Evolutionary conservation across 2,113 vertebrate genomes (phyloP), one percentile per base, ranked within the genome.

Genomic region (Gopherus evgoodei): DNA sequence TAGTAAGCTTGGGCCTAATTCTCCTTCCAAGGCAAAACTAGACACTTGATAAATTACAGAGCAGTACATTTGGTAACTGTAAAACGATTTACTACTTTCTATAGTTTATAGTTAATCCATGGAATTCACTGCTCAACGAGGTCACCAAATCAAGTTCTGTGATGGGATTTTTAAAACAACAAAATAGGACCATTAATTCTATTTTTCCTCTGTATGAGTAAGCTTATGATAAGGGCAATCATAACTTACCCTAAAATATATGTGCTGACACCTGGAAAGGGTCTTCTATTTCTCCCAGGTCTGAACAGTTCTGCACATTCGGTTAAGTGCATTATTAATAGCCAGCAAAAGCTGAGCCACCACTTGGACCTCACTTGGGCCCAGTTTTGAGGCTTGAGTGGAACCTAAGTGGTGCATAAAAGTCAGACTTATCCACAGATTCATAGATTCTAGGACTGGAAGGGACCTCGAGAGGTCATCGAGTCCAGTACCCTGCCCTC

Each of bases 11-110:
- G 83, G 42, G 52, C 17, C 27, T 6, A 25, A 42, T 82, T 25
- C 11, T 54, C 38, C 79, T 90, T 93, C 79, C 14, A 65, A 6
- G 22, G 79, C 52, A 80, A 0, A 0, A n/a, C 9, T 9, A 8
- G 62, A 65, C 14, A 17, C 62, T n/a, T n/a, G 62, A 65, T n/a
- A 62, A 16, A 62, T 62, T 62, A 62, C 29, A 62, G 11, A 49
- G 49, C 49, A 49, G 49, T 49, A 49, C 49, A 49, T 35, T 31
- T 31, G 59, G 62, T 14, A 62, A 14, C 11, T 62, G 3, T 62
- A 62, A 62, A 62, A 16, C 1, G 6, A 62, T 62, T 62, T 62
- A 31, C 13, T 31, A 62, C 59, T 62, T 62, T 62, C 59, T 62
- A 31, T 31, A 31, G 29, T 3, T 56, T 56, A 24, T 56, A 24